Base-by-base conservation (phyloP, 1,140 invertebrate genomes). In the Trissolcus basalis region DNA sequence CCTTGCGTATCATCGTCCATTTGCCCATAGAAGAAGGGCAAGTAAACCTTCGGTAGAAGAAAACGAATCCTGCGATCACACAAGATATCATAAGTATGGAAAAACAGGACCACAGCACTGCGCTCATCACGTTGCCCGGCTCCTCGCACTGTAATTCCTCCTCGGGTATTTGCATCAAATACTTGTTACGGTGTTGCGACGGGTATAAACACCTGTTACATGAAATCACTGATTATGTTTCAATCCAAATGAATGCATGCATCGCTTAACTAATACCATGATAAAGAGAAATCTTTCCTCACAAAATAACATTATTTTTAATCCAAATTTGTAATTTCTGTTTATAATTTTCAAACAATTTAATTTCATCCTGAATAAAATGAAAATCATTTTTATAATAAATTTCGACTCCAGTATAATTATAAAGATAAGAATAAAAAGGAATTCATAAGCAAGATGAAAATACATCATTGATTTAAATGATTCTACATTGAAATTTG, bases 161-260 rank as follows among this genome's bases (percentile, higher is more conserved):
- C 9, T 60, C 78, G 2, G 82, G 79, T 56, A 88, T 73, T 43
- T 83, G 69, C 12, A 63, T 39, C 1, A 89, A 74, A 4, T 80
- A 19, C 56, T 83, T 85, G 33, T 60, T 64, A 1, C 50, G 44
- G 11, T 81, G 74, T 39, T 71, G 48, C 6, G 75, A 56, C 0
- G 87, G 87, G 1, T 69, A 58, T 9, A 49, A 59, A 68, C 87
- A 89, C 53, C 87, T 89, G 69, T 74, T 74, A 55, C 10, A 64
- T 33, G 3, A 63, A 58, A 67, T 16, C 16, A 32, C 15, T 33
- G 32, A 47, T 58, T 16, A 58, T 50, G 6, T 68, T 39, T 3
- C 3, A 9, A 39, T 39, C 9, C 36, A 39, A 33, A 53, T 54
- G 16, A 36, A 32, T 27, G 6, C 15, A 27, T 13, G 13, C 35